Conservation (phyloP, 1,140 invertebrate genomes). For the Chrysopa pallens region DNA sequence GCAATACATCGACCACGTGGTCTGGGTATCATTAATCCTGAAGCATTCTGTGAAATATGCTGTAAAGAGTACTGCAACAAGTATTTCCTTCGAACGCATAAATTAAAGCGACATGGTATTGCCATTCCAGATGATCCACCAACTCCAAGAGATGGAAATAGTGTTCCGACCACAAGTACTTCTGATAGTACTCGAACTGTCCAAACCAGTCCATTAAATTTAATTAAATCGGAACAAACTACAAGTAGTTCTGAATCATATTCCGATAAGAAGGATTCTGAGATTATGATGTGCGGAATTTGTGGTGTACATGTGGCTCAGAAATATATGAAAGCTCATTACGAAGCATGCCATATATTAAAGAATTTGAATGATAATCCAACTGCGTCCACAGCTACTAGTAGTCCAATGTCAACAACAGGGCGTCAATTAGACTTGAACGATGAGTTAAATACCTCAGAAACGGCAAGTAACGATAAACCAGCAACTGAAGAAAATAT, state of each 20-base stretch:
- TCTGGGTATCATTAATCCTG: slow-evolving; percentile 65
- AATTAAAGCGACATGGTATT: slow-evolving; percentile 63
- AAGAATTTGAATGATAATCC: slow-evolving; percentile 5
- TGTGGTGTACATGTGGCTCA: slow-evolving; percentile 15
- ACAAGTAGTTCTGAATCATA: slow-evolving; percentile 5
- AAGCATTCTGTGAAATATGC: slow-evolving; percentile 86
- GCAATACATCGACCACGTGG: slow-evolving; percentile 45
- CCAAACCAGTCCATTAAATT: slow-evolving; percentile 39
- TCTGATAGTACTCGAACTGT: slow-evolving; percentile 21
- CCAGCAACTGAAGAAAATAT: slow-evolving; percentile 29
- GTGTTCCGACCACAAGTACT: slow-evolving; percentile 19
- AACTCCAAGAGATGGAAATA: slow-evolving; percentile 19
- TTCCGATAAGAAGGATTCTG: slow-evolving; percentile 5
- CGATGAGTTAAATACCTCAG: slow-evolving; percentile 31
- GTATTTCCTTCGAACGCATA: slow-evolving; percentile 83
- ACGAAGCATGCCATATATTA: neutral
- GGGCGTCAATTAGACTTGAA: slow-evolving; percentile 20
- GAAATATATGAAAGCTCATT: slow-evolving; percentile 6
- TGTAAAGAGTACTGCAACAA: slow-evolving; percentile 92
- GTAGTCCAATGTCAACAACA: slow-evolving; percentile 15
- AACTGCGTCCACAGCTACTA: slow-evolving; percentile 9
- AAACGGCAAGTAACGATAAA: slow-evolving; percentile 28
- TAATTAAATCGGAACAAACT: slow-evolving; percentile 30
- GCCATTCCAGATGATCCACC: slow-evolving; percentile 34
- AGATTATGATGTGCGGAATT: neutral